These are phyloP conservation scores for Allacma fusca DNA, from an alignment of 2,888 invertebrate genomes.

Conservation along the genomic window DNA sequence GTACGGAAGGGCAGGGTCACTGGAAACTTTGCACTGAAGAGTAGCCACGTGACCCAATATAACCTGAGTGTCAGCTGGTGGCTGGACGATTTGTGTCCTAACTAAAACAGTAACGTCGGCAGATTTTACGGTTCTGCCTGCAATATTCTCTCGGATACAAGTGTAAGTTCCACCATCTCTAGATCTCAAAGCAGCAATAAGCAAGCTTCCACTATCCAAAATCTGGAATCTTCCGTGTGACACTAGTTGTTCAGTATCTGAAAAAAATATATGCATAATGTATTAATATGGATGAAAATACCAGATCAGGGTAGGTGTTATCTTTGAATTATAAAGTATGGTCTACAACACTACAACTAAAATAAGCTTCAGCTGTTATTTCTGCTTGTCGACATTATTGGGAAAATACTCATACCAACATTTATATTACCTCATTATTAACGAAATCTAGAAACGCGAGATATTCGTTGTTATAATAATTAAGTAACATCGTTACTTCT, in stretches of 20 bases:
- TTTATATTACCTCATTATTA: too few relatives aligned
- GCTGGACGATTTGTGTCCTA: constrained; percentile 90
- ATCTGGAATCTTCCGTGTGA: constrained; percentile 81
- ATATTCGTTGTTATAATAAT: too few relatives aligned
- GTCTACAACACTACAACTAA: too few relatives aligned
- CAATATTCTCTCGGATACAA: constrained; percentile 87
- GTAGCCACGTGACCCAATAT: constrained; percentile 92
- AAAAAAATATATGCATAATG: too few relatives aligned
- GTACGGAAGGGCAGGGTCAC: constrained; percentile 86
- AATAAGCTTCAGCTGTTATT: too few relatives aligned
- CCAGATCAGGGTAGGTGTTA: too few relatives aligned
- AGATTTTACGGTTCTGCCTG: constrained; percentile 79
- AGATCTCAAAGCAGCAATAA: constrained; percentile 84
- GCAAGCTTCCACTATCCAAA: constrained; percentile 84
- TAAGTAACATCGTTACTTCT: too few relatives aligned
- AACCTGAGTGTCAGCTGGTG: constrained; percentile 86
- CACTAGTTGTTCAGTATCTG: constrained; percentile 65
- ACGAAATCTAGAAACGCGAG: too few relatives aligned
- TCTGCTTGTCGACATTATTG: too few relatives aligned
- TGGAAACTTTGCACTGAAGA: constrained; percentile 91
- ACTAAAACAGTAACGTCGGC: constrained; percentile 69
- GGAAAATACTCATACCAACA: too few relatives aligned
- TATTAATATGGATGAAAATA: too few relatives aligned
- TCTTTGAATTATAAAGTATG: too few relatives aligned
- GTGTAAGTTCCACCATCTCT: constrained; percentile 89